A percentile compares a stretch with the other conserved stretches of the same genome.
Conservation (phyloP, 2,888 invertebrate genomes). For the Nycteola revayana region DNA sequence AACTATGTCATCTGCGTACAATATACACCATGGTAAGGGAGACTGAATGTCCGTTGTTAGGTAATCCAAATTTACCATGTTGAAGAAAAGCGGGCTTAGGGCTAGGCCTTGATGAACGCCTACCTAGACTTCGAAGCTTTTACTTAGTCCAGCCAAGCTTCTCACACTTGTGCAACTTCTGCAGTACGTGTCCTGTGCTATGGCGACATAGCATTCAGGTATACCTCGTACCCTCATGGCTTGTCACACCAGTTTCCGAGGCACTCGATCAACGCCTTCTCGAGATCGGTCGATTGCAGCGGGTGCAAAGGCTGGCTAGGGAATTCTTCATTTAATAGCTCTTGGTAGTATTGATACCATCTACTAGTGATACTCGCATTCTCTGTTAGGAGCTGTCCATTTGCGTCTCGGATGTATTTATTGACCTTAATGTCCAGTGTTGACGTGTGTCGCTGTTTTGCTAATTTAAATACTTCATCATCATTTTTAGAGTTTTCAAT, state of each 20-base stretch:
- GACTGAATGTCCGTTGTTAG: background rate
- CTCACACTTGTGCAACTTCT: too few species aligned
- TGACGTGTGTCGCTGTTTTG: conserved; percentile 9
- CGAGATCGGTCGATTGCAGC: background rate
- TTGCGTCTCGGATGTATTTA: conserved; percentile 10
- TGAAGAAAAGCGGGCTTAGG: too few species aligned
- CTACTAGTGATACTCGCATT: conserved; percentile 7
- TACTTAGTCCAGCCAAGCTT: background rate
- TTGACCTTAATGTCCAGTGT: conserved; percentile 12
- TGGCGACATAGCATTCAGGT: conserved; percentile 3
- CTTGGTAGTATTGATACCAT: conserved; percentile 10
- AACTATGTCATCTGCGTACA: too few species aligned
- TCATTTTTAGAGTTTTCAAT: conserved; percentile 7
- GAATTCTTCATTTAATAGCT: conserved; percentile 14
- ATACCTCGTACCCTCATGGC: conserved; percentile 7
- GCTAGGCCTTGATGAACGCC: conserved; percentile 1
- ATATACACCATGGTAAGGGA: background rate
- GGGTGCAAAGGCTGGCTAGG: conserved; percentile 2
- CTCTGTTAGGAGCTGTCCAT: conserved; percentile 6
- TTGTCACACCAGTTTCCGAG: conserved; percentile 12
- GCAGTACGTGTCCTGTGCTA: too few species aligned
- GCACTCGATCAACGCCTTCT: too few species aligned
- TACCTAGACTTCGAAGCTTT: background rate
- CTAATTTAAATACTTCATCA: conserved; percentile 9
- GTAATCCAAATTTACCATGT: background rate